phyloP scores from a whole-genome alignment of 2,113 vertebrate species.

The Alexandromys fortis region DNA sequence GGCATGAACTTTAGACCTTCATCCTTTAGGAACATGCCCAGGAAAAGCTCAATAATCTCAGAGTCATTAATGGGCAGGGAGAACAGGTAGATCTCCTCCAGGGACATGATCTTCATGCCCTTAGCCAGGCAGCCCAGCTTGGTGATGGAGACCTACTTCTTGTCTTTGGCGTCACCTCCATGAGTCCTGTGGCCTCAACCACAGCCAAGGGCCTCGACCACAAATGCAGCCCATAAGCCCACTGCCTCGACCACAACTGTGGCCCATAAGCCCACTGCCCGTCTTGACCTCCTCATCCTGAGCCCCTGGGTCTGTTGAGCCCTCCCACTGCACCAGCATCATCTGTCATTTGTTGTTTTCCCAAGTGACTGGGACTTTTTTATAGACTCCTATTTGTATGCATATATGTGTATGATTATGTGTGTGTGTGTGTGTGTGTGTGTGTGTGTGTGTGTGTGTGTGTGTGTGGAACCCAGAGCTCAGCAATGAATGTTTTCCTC shows the following conservation, averaged over 20 bases:
- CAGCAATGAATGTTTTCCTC: not conserved
- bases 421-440: not conserved
- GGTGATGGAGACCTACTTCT: not conserved
- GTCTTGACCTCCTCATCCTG: not conserved
- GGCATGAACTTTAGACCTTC: not conserved
- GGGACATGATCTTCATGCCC: not conserved
- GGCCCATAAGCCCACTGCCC: not conserved
- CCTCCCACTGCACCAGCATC: not conserved
- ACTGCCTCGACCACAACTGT: not conserved
- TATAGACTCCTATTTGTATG: not conserved
- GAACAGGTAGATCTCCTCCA: not conserved
- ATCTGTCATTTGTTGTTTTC: not conserved
- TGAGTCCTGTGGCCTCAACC: not conserved
- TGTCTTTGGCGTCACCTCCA: not conserved
- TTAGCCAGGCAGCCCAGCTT: not conserved
- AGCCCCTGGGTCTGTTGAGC: rapidly evolving
- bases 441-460: no score
- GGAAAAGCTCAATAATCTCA: not conserved
- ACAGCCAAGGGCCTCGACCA: not conserved
- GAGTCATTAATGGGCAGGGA: not conserved
- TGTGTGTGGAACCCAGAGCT: not conserved
- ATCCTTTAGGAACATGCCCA: not conserved
- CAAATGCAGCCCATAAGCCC: not conserved
- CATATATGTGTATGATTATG: not conserved
- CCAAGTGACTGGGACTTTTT: not conserved